phyloP scores from a whole-genome alignment of 37 sponge, comb jelly and placozoan species.

The Haliclona indistincta region DNA sequence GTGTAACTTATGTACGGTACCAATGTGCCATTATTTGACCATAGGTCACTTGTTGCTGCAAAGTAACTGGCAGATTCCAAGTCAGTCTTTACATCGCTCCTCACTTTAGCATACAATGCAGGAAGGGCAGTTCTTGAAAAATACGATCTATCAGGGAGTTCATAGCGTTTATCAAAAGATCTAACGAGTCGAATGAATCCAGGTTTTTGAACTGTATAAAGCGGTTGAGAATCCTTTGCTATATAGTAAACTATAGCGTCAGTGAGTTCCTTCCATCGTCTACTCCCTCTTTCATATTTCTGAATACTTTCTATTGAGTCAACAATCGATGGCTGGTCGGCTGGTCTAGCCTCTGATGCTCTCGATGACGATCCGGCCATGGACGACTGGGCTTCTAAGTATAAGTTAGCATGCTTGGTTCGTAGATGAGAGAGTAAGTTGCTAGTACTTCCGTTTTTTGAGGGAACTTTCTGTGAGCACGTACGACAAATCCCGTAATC shows the following conservation, averaged over 20 bases:
- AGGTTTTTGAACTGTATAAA: conserved; percentile 26
- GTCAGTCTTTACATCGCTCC: conserved; percentile 5
- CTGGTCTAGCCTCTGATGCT: neutral
- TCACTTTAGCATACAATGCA: conserved; percentile 13
- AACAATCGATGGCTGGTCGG: conserved; percentile 15
- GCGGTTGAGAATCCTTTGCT: conserved; percentile 11
- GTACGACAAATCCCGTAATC: conserved; percentile 2
- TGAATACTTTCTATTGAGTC: conserved; percentile 1
- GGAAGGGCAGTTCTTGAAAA: conserved; percentile 33
- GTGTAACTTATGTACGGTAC: conserved; percentile 47
- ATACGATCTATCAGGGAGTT: conserved; percentile 21
- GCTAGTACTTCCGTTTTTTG: conserved; percentile 30
- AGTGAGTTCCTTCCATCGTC: conserved; percentile 36
- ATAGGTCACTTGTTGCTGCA: conserved; percentile 42
- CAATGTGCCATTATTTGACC: conserved; percentile 27
- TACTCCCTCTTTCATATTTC: conserved; percentile 13
- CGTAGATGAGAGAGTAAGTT: conserved; percentile 28
- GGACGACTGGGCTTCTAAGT: conserved; percentile 3
- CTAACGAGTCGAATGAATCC: conserved; percentile 16
- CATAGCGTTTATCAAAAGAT: conserved; percentile 18
- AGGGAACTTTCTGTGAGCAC: conserved; percentile 13
- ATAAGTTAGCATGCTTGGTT: conserved; percentile 14
- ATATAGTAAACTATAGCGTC: conserved; percentile 30
- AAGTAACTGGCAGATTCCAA: neutral
- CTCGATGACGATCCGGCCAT: conserved; percentile 4